Percentiles rank a stretch among this genome's conserved stretches.
Conservation (phyloP, 2,113 vertebrate genomes). For the Martes martes region DNA sequence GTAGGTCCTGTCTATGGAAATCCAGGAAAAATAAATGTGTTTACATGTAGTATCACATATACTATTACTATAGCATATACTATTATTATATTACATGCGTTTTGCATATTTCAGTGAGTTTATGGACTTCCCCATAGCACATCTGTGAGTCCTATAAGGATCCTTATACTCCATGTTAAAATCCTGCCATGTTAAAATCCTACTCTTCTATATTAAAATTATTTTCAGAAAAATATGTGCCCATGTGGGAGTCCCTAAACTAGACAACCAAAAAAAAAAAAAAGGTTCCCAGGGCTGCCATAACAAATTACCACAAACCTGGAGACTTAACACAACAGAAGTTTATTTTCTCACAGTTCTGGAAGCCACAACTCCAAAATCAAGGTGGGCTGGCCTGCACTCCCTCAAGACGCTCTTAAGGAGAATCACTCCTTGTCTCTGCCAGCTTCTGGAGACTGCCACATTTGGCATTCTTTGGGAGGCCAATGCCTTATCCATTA, state of each 20-base stretch:
- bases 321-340: not conserved
- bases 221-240: not conserved
- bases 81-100: not conserved
- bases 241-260: not conserved
- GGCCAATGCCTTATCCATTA: too few relatives aligned
- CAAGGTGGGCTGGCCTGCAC: fast-evolving
- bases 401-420: not conserved
- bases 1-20: not conserved
- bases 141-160: not conserved
- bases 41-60: not conserved
- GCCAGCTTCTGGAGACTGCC: not conserved
- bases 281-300: not conserved
- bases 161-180: not conserved
- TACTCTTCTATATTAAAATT: not conserved
- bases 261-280: not conserved
- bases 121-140: not conserved
- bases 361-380: not conserved
- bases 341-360: not conserved
- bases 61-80: not conserved
- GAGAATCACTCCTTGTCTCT: not conserved
- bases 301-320: not conserved
- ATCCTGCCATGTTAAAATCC: not conserved
- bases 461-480: not conserved
- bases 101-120: not conserved
- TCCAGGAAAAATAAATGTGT: not conserved